These are phyloP conservation scores for Delichon dasypus DNA, from an alignment of 2,797 vertebrate species.

Conservation along the genomic window DNA sequence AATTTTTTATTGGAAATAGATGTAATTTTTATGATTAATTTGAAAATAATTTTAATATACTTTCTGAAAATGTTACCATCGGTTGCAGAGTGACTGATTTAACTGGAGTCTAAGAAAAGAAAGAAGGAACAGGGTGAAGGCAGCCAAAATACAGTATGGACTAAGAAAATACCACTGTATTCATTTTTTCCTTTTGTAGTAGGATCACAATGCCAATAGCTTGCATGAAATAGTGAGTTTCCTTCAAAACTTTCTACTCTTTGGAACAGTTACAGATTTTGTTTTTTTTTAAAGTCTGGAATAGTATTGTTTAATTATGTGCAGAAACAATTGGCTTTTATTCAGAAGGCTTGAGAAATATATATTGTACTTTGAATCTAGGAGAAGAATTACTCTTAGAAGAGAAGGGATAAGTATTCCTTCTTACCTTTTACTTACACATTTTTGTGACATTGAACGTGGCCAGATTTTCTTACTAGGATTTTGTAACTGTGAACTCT, in stretches of 20 bases:
- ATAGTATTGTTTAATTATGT: not conserved
- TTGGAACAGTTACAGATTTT: not conserved
- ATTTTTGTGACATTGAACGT: not conserved
- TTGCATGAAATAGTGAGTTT: not conserved
- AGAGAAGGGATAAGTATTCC: not conserved
- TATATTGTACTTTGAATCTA: not conserved
- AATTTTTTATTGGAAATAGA: not conserved
- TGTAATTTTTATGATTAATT: not conserved
- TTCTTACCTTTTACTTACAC: not conserved
- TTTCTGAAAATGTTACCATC: not conserved
- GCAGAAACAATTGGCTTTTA: not conserved
- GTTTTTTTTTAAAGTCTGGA: not conserved
- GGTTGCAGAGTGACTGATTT: not conserved
- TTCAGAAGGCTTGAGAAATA: not conserved
- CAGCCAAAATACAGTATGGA: not conserved
- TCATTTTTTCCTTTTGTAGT: not conserved
- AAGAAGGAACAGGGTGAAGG: not conserved
- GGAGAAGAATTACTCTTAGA: not conserved
- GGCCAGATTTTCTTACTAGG: not conserved
- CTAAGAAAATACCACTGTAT: not conserved
- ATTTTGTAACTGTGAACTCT: not conserved
- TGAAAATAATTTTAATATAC: not conserved
- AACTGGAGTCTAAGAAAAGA: not conserved
- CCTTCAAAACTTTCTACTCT: not conserved
- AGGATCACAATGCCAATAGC: not conserved